Base-by-base conservation (phyloP, 64 coral and sea anemone species). In the Montipora capricornis region DNA sequence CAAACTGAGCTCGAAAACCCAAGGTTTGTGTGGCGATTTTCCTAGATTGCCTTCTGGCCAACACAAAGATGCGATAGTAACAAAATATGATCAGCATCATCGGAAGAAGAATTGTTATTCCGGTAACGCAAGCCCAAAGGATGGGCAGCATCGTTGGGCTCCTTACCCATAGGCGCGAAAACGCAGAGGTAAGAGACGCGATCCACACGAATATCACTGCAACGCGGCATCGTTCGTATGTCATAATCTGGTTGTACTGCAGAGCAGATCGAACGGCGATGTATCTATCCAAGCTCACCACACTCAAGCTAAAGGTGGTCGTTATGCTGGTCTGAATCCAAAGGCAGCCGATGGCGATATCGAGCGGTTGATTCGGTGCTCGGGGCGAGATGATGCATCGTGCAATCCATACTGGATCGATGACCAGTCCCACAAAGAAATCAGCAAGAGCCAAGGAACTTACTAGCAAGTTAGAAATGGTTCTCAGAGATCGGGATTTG, bases 341-440 rank as follows among this genome's bases (percentile, higher is more conserved):
- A 12, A 91, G 59, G 5, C 20, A n/a, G 13, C 80, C 89, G 45
- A 91, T 91, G 20, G 78, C 78, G 16, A 91, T 91, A 26, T 91
- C 80, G 49, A 91, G 64, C 14, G 89, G 89, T 5, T 96, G 79
- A 11, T 77, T 59, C 45, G 80, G 82, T 17, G 90, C 87, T 5
- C 81, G 92, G 46, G 78, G 55, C 47, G 77, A 71, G 49, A 76
- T 51, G 14, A 96, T 58, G 46, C 90, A 93, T 24, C 91, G 87
- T 29, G 85, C 90, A 16, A 96, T 89, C 79, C 91, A 93, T 45
- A 96, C 70, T 8, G 95, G 95, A 74, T 96, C 87, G 16, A 96
- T 93, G 3, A 96, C 69, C 17, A 96, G 20, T 1, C 95, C 95
- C 7, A 96, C 95, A 62, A 80, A 88, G 59, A 93, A 79, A 46